Conservation (phyloP, 2,113 vertebrate species). For the Coracopsis vasa region DNA sequence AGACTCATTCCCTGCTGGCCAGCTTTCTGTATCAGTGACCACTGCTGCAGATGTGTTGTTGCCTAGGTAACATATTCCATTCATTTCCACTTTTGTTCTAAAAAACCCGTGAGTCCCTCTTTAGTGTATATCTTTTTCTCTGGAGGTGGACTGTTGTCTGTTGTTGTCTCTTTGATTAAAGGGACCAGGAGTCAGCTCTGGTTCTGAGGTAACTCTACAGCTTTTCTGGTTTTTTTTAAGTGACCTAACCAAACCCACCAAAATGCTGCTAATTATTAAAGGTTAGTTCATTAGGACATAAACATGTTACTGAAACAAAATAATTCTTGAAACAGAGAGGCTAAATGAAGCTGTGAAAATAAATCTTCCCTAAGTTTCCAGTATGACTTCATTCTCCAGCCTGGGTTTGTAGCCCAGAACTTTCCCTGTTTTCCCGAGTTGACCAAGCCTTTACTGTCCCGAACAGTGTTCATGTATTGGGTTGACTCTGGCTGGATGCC, state of each 20-base stretch:
- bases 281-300: neutral
- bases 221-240: neutral
- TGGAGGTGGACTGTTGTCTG: neutral
- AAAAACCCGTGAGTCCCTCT: neutral
- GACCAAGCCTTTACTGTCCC: neutral
- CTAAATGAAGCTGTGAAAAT: neutral
- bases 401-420: neutral
- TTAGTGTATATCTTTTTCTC: neutral
- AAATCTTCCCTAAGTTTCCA: neutral
- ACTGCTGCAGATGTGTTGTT: conserved; percentile 19
- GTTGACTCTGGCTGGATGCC: neutral
- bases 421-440: neutral
- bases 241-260: neutral
- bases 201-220: neutral
- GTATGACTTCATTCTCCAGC: neutral
- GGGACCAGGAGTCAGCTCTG: neutral
- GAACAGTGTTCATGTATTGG: neutral
- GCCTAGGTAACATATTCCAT: conserved; percentile 23
- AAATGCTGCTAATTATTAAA: neutral
- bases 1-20: neutral
- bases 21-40: neutral
- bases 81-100: conserved; percentile 23
- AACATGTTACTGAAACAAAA: neutral
- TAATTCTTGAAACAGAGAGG: neutral
- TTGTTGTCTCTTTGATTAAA: neutral